Evolutionary conservation across 64 coral and sea anemone genomes (phyloP), one percentile per base, ranked within the genome.

Genomic region (Platygyra sinensis): DNA sequence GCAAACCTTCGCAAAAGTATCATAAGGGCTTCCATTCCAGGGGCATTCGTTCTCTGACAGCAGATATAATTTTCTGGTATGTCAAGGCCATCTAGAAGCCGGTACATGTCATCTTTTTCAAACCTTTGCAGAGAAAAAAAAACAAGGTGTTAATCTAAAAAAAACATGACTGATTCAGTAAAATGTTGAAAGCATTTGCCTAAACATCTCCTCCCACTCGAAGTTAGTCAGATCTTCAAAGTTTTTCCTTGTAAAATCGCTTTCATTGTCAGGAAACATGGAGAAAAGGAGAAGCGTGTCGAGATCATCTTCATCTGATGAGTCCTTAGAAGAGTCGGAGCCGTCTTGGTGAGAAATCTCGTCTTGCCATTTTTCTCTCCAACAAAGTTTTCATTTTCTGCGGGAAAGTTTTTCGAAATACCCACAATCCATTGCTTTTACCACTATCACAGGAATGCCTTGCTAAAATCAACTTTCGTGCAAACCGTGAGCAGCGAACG

Each of bases 91-190:
- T 72, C 8, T 19, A 74, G 67, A 88, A 88, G 25, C 67, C 65
- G 62, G 79, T 60, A 80, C 51, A 60, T 60, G 60, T 33, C 36
- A 72, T 86, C 38, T 72, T 71, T 65, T 86, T 86, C 61, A 86
- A 86, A 86, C 60, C 82, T 86, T 86, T 67, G 82, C 82, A 86
- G 80, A 59, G 80, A 83, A 63, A 83, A 83, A 83, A 83, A 86
- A 86, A 86, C 28, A 86, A 86, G 0, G 30, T 67, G 29, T n/a
- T n/a, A n/a, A n/a, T n/a, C n/a, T n/a, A n/a, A n/a, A n/a, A n/a
- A n/a, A n/a, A n/a, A n/a, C n/a, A n/a, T n/a, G n/a, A n/a, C n/a
- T n/a, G n/a, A n/a, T n/a, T n/a, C n/a, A n/a, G n/a, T n/a, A n/a
- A n/a, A 42, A 52, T 59, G 42, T 59, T 51, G 79, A 59, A 82